Evolutionary conservation across 2,888 invertebrate genomes (phyloP), one percentile per base, ranked within the genome.

Genomic region (Rapana venosa): DNA sequence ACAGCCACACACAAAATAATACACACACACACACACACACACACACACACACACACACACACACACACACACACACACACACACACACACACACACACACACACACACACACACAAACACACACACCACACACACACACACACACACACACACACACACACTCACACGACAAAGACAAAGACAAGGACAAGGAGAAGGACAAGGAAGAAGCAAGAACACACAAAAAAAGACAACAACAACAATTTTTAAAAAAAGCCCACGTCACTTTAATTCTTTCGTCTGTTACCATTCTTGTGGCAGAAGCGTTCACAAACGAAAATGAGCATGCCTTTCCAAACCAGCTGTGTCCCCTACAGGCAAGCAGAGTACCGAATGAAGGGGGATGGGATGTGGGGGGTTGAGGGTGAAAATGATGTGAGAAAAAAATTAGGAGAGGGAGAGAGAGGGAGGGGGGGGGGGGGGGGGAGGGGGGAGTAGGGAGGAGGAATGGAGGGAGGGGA

Each of bases 311-410:
- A 86, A 13, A 32, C 22, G 66, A 86, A 86, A 86, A 86, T 61
- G 86, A 86, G 86, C 61, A 58, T 35, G 86, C 86, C 86, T 86
- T 86, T 86, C 86, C 61, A 20, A 86, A 35, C 86, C 86, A 86
- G 61, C 86, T 86, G 86, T 61, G 86, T 30, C 86, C 86, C 61
- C 86, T 86, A 22, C 6, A 47, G n/a, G n/a, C 11, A 32, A 20
- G 77, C n/a, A 30, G 77, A 30, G n/a, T 17, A 2, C 11, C 17
- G 4, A 32, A 32, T 30, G 35, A 17, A 17, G 13, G 77, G 22
- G 30, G 30, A 30, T 30, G 0, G 77, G 77, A n/a, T n/a, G 30
- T n/a, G 15, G 30, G 30, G 15, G 30, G 32, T 0, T 0, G 77
- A 32, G 77, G 1, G 32, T 32, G 32, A 15, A 32, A 32, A 32